A percentile compares a stretch with the other conserved stretches of the same genome.
These are phyloP conservation scores for Drosophila mettleri DNA, from an alignment of 2,888 invertebrate species.

Conservation along the genomic window DNA sequence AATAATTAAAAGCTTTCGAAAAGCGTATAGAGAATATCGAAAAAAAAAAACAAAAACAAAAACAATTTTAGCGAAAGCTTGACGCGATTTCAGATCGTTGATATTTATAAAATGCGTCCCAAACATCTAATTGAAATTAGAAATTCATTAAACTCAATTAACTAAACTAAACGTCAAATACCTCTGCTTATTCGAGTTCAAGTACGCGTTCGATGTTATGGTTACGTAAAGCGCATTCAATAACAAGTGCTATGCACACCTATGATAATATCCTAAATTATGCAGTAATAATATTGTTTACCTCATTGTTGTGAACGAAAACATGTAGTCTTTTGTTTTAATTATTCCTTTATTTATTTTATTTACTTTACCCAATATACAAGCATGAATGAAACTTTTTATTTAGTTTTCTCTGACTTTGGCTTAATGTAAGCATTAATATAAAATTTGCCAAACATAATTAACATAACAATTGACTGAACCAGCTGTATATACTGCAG, in stretches of 20 bases:
- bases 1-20: neutral
- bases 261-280: too few relatives aligned
- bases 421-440: conserved; percentile 31
- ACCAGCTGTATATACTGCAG: conserved; percentile 26
- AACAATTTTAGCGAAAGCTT: conserved; percentile 8
- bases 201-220: neutral
- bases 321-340: too few relatives aligned
- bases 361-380: too few relatives aligned
- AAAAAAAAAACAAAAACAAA: too few relatives aligned
- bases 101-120: conserved; percentile 11
- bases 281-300: too few relatives aligned
- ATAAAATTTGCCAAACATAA: conserved; percentile 54
- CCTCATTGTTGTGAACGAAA: too few relatives aligned
- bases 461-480: conserved; percentile 30
- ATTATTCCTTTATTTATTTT: too few relatives aligned
- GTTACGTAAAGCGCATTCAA: neutral
- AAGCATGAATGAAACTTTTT: neutral
- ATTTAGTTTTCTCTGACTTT: neutral
- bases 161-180: neutral
- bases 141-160: neutral
- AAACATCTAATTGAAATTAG: neutral
- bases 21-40: neutral
- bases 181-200: neutral
- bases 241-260: neutral
- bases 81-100: neutral